phyloP scores from a whole-genome alignment of 2,797 vertebrate species.

The Peromyscus aztecus region DNA sequence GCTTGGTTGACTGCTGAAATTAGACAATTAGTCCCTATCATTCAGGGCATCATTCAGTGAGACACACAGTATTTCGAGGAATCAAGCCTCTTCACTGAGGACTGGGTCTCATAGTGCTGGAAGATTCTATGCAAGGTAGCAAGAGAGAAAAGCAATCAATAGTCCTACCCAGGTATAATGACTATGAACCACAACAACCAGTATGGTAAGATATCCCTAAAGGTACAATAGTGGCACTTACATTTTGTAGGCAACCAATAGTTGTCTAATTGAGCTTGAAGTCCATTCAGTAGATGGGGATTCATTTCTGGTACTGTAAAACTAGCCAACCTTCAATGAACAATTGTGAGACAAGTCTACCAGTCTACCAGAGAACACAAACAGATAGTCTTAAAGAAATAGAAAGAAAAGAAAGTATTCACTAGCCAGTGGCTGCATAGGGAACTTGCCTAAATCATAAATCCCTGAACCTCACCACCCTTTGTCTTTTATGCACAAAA shows the following conservation, averaged over 20 bases:
- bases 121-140: too few relatives aligned
- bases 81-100: background rate
- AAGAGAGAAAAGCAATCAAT: background rate
- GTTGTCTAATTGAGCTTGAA: background rate
- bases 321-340: background rate
- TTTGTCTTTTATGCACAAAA: background rate
- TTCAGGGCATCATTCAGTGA: too few relatives aligned
- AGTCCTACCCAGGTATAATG: too few relatives aligned
- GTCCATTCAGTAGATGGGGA: background rate
- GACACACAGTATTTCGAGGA: background rate
- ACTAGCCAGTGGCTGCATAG: too few relatives aligned
- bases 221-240: background rate
- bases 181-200: background rate
- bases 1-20: background rate
- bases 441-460: too few relatives aligned
- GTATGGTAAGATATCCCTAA: background rate
- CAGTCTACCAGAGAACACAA: background rate
- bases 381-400: background rate
- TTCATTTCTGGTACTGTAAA: background rate
- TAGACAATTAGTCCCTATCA: background rate
- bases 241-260: background rate
- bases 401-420: background rate
- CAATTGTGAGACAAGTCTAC: background rate
- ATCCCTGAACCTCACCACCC: background rate
- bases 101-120: too few relatives aligned